Percentiles rank a stretch among this genome's conserved stretches.
Conservation (phyloP, 2,113 vertebrate species). For the Mungos mungo region DNA sequence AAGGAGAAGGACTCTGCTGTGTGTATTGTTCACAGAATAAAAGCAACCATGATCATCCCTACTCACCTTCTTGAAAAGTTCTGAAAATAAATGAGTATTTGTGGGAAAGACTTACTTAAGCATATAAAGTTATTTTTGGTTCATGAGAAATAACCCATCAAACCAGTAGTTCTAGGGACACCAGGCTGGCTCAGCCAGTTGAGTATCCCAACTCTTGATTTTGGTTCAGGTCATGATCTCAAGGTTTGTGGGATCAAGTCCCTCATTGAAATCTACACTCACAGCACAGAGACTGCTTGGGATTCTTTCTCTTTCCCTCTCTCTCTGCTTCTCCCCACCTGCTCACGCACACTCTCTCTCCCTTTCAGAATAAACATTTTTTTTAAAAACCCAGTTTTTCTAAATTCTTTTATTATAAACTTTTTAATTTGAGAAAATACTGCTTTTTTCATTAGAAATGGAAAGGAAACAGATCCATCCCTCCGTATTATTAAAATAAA, state of each 20-base stretch:
- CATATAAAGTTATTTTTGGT: neutral
- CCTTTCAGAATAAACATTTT: too few species aligned
- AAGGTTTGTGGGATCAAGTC: too few species aligned
- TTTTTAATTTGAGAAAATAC: constrained; percentile 23
- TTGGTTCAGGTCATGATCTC: too few species aligned
- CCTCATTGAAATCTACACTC: too few species aligned
- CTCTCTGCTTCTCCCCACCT: too few species aligned
- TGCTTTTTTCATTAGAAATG: constrained; percentile 28
- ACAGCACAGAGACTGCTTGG: too few species aligned
- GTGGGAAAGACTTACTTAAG: neutral
- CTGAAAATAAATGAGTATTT: neutral
- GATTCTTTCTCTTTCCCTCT: too few species aligned
- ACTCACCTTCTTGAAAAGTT: neutral
- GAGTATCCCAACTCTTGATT: too few species aligned
- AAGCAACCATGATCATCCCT: neutral
- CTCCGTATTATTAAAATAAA: neutral
- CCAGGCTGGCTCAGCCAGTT: too few species aligned
- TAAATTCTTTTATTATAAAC: neutral
- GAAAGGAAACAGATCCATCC: neutral
- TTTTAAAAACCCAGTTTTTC: neutral
- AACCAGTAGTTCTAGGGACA: neutral
- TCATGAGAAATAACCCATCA: neutral
- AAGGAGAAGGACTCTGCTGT: neutral
- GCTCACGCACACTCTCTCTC: too few species aligned
- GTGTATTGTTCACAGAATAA: constrained; percentile 19